phyloP scores from a whole-genome alignment of 2,113 vertebrate species.

The Stigmatopora argus region DNA sequence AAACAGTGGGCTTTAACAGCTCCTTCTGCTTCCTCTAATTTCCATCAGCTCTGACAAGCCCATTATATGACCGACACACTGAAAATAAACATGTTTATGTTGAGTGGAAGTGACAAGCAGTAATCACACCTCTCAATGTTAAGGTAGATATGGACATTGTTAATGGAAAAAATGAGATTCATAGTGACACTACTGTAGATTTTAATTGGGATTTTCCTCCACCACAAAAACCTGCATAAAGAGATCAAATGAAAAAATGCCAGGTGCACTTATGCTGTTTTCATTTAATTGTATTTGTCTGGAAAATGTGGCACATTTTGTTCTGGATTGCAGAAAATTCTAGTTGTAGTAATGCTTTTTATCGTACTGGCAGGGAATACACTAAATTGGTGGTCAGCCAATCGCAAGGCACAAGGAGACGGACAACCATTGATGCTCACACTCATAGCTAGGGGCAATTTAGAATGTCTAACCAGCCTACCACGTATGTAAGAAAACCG shows the following conservation, averaged over 20 bases:
- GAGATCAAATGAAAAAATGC: constrained; percentile 10
- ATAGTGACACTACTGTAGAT: constrained; percentile 19
- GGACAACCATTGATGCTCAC: too few relatives aligned
- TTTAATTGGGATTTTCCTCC: constrained; percentile 36
- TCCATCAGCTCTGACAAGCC: constrained; percentile 70
- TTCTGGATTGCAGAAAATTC: constrained; percentile 30
- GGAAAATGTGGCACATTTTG: constrained; percentile 6
- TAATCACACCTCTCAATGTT: constrained; percentile 60
- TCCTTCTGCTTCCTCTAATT: constrained; percentile 61
- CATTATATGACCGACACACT: constrained; percentile 65
- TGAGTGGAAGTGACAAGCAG: constrained; percentile 63
- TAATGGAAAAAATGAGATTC: constrained; percentile 50
- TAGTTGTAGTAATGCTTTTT: background rate
- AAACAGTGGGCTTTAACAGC: constrained; percentile 59
- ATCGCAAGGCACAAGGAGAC: too few relatives aligned
- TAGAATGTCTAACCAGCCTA: too few relatives aligned
- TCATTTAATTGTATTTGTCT: constrained; percentile 21
- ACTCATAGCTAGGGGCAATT: too few relatives aligned
- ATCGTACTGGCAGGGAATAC: too few relatives aligned
- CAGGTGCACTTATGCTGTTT: constrained; percentile 16
- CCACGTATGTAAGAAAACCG: too few relatives aligned
- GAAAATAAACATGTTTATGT: constrained; percentile 69
- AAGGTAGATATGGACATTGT: constrained; percentile 40
- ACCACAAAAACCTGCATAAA: constrained; percentile 3
- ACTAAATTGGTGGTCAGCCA: too few relatives aligned